Evolutionary conservation across 2,888 invertebrate species (phyloP), one percentile per base, ranked within the genome.

Genomic region (Sisyra terminalis): DNA sequence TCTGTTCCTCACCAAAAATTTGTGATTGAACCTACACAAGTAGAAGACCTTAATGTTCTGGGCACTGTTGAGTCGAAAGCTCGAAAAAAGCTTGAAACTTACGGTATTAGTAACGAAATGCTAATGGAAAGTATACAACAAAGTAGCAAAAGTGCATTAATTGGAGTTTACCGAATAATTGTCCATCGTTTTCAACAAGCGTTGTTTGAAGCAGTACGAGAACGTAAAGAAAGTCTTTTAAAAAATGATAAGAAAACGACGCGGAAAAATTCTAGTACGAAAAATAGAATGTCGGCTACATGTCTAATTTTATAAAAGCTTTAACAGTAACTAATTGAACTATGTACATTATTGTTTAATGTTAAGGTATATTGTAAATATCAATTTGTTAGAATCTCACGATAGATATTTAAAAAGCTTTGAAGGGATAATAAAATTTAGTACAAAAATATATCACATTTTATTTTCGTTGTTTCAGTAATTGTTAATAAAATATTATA

Each of bases 121-220:
- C 57, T 80, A 36, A 62, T 65, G 41, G 63, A 66, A 30, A 65
- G 72, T 14, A 60, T 65, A 14, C 62, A 63, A 32, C 68, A 69
- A 47, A 75, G 78, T 24, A 73, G 75, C 2, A 63, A 74, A 40
- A 75, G 73, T 50, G 70, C 75, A 47, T 66, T 81, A 30, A 75
- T 77, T 38, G 81, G 81, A 8, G 74, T 77, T 38, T 83, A 80
- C 57, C 65, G 82, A 35, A 80, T 83, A 45, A 64, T 79, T 29
- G 64, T 79, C 46, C 75, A 78, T 55, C 61, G 69, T 10, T 53
- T 69, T 40, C 64, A 67, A 46, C 61, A 62, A 44, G 63, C 63
- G 43, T 57, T 60, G n/a, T 59, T 61, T 6, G 61, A 63, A 18
- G 31, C 30, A 1, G 30, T 29, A 16, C 39, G 42, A 5, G 45